Evolutionary conservation across 35 echinoderm and acorn worm genomes (phyloP).

Genomic region (Patiria miniata): DNA sequence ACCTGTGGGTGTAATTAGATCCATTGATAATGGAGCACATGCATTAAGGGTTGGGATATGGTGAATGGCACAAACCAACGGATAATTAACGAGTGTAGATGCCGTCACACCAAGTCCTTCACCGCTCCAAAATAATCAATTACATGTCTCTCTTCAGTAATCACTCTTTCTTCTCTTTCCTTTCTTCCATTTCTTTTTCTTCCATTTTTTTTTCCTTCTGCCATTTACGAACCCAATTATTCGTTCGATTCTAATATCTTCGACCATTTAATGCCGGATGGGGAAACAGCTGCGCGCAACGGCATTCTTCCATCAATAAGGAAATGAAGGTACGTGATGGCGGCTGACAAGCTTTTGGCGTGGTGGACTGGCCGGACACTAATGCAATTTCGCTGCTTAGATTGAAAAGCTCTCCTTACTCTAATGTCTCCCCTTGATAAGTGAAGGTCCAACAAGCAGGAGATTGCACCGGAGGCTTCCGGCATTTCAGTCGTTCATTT

Average conservation of each 20-base stretch:
- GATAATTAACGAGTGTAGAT: conserved; percentile 13
- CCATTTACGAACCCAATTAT: conserved; percentile 33
- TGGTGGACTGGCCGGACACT: conserved; percentile 15
- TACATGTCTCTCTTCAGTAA: conserved; percentile 18
- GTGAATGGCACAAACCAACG: conserved; percentile 22
- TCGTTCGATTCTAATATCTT: conserved; percentile 34
- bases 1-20: too few relatives aligned
- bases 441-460: conserved; percentile 16
- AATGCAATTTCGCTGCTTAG: conserved; percentile 20
- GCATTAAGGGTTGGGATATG: too few relatives aligned
- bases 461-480: conserved; percentile 20
- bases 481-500: conserved; percentile 18
- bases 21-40: too few relatives aligned
- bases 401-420: not conserved
- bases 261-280: conserved; percentile 30
- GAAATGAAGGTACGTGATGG: conserved; percentile 31
- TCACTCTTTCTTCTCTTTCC: not conserved
- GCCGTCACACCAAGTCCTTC: not conserved
- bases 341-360: not conserved
- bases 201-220: conserved; percentile 14
- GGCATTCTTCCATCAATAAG: conserved; percentile 28
- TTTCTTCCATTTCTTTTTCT: conserved; percentile 11
- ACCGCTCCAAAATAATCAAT: conserved; percentile 24
- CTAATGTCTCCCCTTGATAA: not conserved
- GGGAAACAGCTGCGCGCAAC: conserved; percentile 25